Base-by-base conservation (phyloP, 2,888 invertebrate genomes). In the Merodon equestris region DNA sequence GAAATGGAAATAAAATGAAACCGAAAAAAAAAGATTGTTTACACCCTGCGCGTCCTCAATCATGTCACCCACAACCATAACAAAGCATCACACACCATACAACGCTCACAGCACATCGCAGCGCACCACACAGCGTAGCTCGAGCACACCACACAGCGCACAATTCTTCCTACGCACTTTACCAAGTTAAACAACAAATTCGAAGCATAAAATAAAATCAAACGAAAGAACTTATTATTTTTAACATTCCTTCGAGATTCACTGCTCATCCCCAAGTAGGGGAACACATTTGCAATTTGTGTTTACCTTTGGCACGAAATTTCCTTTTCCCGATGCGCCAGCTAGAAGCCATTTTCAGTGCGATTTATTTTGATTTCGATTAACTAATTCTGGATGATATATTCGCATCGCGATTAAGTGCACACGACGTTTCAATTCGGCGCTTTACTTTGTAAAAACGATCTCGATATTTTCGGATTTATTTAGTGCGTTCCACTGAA, bases 291-390 rank as follows among this genome's bases (percentile, higher is more conserved):
- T 60, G 34, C 50, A 68, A 60, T 60, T 73, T 63, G 74, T 83
- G 82, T 83, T 85, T 87, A 89, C 89, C 89, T 87, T 87, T 87
- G 74, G 87, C 85, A 84, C 87, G 88, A 84, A 86, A 84, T 84
- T 85, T 87, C 82, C 87, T 86, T 83, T 88, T 88, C 72, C 87
- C 86, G 83, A 86, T 87, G 83, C 88, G 87, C 88, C 89, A 89
- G 86, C 86, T 88, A 83, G 88, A 87, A 81, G 89, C 87, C 88
- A 88, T 88, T 79, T 79, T 79, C 70, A 74, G 40, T 54, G 74
- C 44, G 47, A 74, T 64, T 79, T 70, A 79, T 79, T 79, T 70
- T 79, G 56, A 17, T 73, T 73, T 17, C 36, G 73, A 67, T 17
- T 56, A 67, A 45, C 66, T 57, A 44, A 53, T 64, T 47, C 57